Percentiles rank a stretch among this genome's conserved stretches.
Evolutionary conservation across 2,797 vertebrate genomes (phyloP).

Genomic region (Cephalopachus bancanus): DNA sequence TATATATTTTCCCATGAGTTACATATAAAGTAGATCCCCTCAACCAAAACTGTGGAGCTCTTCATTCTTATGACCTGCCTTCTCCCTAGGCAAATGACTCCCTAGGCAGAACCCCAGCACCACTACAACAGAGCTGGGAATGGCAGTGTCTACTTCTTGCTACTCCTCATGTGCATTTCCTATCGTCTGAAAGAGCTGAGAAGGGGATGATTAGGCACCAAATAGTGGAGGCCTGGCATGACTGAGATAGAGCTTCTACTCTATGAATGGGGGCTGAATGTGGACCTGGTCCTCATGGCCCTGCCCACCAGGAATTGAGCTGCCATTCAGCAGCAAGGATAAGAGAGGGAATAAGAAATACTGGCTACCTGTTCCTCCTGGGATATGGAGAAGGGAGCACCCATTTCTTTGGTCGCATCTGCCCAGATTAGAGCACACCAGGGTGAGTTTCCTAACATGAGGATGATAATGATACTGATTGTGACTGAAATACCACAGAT

Average conservation of each 20-base stretch:
- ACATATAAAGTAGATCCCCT: background rate
- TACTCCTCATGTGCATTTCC: background rate
- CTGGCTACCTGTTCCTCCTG: background rate
- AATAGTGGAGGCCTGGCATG: background rate
- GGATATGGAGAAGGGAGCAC: background rate
- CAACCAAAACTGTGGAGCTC: background rate
- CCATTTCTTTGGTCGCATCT: background rate
- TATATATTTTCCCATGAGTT: background rate
- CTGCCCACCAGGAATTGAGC: background rate
- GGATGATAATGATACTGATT: background rate
- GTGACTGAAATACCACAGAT: background rate
- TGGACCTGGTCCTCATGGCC: background rate
- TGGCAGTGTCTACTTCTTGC: background rate
- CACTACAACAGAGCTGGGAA: background rate
- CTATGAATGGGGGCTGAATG: background rate
- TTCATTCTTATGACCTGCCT: background rate
- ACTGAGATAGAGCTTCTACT: background rate
- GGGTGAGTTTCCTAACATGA: background rate
- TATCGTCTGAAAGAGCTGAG: background rate
- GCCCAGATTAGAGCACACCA: background rate
- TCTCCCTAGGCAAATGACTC: background rate
- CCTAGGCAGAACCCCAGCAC: background rate
- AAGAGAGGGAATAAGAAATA: background rate
- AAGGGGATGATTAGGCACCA: background rate
- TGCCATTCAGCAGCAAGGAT: background rate